Evolutionary conservation across 2,797 vertebrate genomes (phyloP).

Genomic region (Amphiprion clarkii): DNA sequence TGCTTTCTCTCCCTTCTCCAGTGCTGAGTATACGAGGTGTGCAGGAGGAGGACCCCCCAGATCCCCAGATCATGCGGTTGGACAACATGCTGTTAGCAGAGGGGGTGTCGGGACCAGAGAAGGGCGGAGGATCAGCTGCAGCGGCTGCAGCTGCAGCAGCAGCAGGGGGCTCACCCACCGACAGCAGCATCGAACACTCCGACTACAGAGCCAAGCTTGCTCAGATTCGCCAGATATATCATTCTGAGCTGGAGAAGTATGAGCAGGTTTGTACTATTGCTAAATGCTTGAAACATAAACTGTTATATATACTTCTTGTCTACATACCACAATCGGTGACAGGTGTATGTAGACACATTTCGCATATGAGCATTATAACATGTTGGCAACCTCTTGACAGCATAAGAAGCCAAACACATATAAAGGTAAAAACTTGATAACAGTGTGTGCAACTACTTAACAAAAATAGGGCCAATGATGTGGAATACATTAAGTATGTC

Average conservation of each 20-base stretch:
- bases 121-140: slow-evolving; percentile 88
- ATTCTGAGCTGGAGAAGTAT: slow-evolving; percentile 95
- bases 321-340: neutral
- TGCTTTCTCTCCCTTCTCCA: slow-evolving; percentile 50
- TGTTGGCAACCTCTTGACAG: too few species aligned
- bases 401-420: too few species aligned
- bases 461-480: too few species aligned
- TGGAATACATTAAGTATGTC: too few species aligned
- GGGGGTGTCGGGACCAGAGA: slow-evolving; percentile 92
- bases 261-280: slow-evolving; percentile 88
- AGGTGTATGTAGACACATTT: too few species aligned
- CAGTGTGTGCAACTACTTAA: too few species aligned
- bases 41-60: slow-evolving; percentile 91
- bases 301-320: neutral
- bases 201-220: slow-evolving; percentile 95
- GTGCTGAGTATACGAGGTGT: slow-evolving; percentile 91
- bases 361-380: too few species aligned
- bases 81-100: slow-evolving; percentile 94
- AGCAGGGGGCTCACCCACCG: slow-evolving; percentile 91
- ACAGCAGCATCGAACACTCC: slow-evolving; percentile 93
- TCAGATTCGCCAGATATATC: slow-evolving; percentile 94
- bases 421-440: too few species aligned
- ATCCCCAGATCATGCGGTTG: slow-evolving; percentile 92
- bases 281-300: neutral
- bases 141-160: slow-evolving; percentile 89